Conservation (phyloP, 1,140 invertebrate genomes). For the Heliconius melpomene region DNA sequence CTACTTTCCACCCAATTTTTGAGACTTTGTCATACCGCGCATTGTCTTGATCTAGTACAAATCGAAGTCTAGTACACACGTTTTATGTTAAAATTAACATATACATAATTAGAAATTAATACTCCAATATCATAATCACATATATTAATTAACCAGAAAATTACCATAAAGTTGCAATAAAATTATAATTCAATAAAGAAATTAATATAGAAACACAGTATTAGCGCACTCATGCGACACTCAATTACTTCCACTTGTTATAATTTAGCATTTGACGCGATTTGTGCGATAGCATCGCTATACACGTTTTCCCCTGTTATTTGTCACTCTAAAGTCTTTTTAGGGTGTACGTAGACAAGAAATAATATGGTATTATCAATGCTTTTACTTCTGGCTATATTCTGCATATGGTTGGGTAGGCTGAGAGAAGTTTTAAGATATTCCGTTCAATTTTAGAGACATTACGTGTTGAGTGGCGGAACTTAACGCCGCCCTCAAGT, state of each 20-base stretch:
- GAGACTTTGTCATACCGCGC: no score
- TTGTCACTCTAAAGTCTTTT: constrained; percentile 38
- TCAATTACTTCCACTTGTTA: constrained; percentile 36
- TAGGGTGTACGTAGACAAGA: constrained; percentile 9
- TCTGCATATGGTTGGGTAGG: no score
- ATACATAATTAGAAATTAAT: not conserved
- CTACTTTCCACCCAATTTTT: no score
- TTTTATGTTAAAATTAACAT: not conserved
- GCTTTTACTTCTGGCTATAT: not conserved
- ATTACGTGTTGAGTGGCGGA: no score
- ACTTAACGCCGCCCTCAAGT: no score
- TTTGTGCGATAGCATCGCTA: constrained; percentile 34
- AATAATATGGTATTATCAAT: constrained; percentile 20
- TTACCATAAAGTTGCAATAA: not conserved
- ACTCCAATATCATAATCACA: not conserved
- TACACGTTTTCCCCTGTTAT: constrained; percentile 27
- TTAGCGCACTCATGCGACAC: constrained; percentile 20
- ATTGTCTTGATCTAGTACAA: no score
- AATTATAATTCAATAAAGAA: not conserved
- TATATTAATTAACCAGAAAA: not conserved
- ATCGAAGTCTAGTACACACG: no score
- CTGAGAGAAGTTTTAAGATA: no score
- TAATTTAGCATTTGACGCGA: constrained; percentile 41
- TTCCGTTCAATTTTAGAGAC: no score
- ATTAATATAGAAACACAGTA: constrained; percentile 5